Evolutionary conservation across 2,113 vertebrate genomes (phyloP).

Genomic region (Riparia riparia): DNA sequence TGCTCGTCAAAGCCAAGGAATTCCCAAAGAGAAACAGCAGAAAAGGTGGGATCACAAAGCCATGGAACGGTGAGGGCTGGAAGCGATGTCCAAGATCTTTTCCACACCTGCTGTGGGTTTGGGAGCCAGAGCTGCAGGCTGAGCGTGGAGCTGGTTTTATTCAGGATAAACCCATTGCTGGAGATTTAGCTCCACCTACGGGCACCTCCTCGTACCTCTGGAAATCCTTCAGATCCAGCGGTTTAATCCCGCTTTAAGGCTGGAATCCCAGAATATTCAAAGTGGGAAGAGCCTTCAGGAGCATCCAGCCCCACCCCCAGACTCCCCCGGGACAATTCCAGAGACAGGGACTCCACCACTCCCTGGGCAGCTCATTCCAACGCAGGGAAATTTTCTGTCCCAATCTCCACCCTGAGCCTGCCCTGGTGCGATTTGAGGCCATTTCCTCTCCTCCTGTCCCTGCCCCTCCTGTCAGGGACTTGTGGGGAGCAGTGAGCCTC

Average conservation of each 20-base stretch:
- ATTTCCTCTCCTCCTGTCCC: not conserved
- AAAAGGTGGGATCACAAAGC: rapidly evolving
- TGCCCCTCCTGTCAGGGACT: not conserved
- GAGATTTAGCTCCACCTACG: slow-evolving; percentile 58
- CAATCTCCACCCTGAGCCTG: rapidly evolving
- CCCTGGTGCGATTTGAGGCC: not conserved
- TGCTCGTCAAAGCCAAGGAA: not conserved
- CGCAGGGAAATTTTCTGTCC: not conserved
- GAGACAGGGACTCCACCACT: not conserved
- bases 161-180: not conserved
- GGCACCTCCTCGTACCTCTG: not conserved
- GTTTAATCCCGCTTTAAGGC: rapidly evolving
- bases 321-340: not conserved
- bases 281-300: not conserved
- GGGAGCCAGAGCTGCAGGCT: not conserved
- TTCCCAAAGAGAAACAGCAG: not conserved
- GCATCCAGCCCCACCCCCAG: rapidly evolving
- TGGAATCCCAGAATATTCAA: not conserved
- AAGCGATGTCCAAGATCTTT: not conserved
- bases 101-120: not conserved
- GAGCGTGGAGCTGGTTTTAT: not conserved
- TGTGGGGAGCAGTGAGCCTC: rapidly evolving
- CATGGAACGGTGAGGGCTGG: not conserved
- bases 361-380: not conserved
- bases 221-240: rapidly evolving